These are phyloP conservation scores for Chelonoidis abingdonii DNA, from an alignment of 2,113 vertebrate genomes.

Conservation along the genomic window DNA sequence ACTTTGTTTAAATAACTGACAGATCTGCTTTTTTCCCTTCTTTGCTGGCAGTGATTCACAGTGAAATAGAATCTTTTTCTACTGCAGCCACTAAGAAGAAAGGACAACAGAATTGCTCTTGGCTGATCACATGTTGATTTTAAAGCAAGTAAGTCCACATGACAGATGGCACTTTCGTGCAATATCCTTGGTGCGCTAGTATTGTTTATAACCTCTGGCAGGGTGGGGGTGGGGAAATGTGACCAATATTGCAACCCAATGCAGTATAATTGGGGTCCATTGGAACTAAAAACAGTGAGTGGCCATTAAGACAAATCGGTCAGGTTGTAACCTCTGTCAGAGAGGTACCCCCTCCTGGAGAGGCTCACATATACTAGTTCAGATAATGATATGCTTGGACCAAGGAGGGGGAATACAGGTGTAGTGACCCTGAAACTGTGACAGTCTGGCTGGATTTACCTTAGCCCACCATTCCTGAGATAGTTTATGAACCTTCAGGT, in stretches of 20 bases:
- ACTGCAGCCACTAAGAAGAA: neutral
- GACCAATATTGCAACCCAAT: neutral
- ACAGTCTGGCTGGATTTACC: too few relatives aligned
- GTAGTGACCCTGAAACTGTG: too few relatives aligned
- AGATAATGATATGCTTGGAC: neutral
- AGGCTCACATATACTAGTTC: neutral
- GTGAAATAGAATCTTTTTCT: too few relatives aligned
- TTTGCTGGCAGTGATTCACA: fast-evolving
- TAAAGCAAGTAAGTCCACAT: neutral
- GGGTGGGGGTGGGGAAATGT: neutral
- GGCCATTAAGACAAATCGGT: neutral
- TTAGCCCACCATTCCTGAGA: too few relatives aligned
- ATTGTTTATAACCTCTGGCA: neutral
- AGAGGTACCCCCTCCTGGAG: neutral
- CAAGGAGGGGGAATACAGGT: too few relatives aligned
- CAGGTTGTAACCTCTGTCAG: neutral
- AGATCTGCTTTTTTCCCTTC: neutral
- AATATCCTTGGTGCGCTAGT: neutral
- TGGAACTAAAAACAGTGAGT: neutral
- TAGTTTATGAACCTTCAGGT: too few relatives aligned
- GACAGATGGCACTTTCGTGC: neutral
- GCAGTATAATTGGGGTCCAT: neutral
- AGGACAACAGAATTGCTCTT: neutral
- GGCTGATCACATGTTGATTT: fast-evolving
- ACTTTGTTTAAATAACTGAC: neutral